Evolutionary conservation across 2,888 invertebrate genomes (phyloP), one percentile per base, ranked within the genome.

Genomic region (Drosophila niveifrons): DNA sequence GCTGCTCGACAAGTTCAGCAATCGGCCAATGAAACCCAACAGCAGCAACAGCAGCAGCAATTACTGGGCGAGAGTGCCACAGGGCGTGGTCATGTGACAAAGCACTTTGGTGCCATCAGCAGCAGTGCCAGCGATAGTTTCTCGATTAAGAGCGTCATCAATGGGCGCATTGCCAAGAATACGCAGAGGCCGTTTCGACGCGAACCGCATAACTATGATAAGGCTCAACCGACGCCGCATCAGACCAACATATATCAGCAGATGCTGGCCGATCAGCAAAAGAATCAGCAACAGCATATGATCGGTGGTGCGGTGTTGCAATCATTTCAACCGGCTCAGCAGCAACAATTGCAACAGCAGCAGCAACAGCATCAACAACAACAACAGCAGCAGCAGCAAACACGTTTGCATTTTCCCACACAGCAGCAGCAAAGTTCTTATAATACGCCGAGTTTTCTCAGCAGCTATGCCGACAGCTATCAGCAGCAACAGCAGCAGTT

Each of bases 191-290:
- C 90, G 0, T 88, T 81, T 61, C 90, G 91, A 31, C 90, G 92
- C 6, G 92, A 92, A 77, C 92, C 92, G n/a, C 93, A 92, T 64
- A 93, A 93, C 66, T 93, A 93, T 63, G 93, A 93, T 71, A 93
- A 92, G 84, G 91, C 92, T 13, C 92, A 92, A 75, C 93, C 93
- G 17, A 93, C 93, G n/a, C 48, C 91, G 65, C 93, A 93, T 66
- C 93, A 93, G 86, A 93, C 93, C 1, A 91, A 82, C n/a, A 87
- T 93, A n/a, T 93, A 93, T 76, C 93, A 92, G 66, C 93, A 92
- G 84, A 91, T 93, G 90, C 64, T 93, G 56, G 92, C 92, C 8
- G 92, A 93, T 72, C 91, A 92, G 55, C 90, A 91, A 28, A 90
- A 89, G 66, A 90, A 87, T 58, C 89, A 89, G 17, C 78, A 79